A percentile compares a stretch with the other conserved stretches of the same genome.
phyloP scores from a whole-genome alignment of 2,113 vertebrate species.

The Pangasianodon gigas region DNA sequence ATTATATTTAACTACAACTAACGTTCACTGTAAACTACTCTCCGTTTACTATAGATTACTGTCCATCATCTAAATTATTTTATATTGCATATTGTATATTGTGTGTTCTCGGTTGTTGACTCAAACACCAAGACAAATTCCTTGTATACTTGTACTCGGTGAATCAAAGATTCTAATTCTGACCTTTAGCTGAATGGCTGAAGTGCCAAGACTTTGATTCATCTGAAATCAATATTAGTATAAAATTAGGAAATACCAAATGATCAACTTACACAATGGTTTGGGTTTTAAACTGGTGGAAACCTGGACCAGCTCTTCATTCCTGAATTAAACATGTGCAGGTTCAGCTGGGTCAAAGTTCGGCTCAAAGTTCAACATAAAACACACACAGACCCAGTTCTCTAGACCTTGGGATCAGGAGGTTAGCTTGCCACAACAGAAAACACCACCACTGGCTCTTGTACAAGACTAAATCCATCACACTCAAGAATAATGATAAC shows the following conservation, averaged over 20 bases:
- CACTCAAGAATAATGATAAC: background rate
- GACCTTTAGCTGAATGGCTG: background rate
- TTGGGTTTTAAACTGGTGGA: background rate
- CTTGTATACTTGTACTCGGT: background rate
- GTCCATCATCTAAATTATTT: background rate
- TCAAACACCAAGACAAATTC: background rate
- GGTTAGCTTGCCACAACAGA: conserved; percentile 8
- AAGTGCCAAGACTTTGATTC: background rate
- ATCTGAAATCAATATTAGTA: background rate
- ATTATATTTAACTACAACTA: background rate
- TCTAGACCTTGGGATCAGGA: background rate
- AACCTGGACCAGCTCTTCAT: background rate
- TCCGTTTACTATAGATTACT: background rate
- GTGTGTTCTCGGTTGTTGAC: background rate
- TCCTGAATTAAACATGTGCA: background rate
- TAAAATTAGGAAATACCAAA: background rate
- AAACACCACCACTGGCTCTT: background rate
- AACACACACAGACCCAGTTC: background rate
- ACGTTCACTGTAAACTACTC: background rate
- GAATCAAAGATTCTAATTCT: background rate
- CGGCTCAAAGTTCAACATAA: background rate
- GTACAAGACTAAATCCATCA: background rate
- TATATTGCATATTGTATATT: too few species aligned
- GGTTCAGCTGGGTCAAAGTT: background rate
- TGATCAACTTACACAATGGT: background rate